Percentiles rank a stretch among this genome's conserved stretches.
Evolutionary conservation across 2,797 vertebrate species (phyloP).

Genomic region (Phoeniculus purpureus): DNA sequence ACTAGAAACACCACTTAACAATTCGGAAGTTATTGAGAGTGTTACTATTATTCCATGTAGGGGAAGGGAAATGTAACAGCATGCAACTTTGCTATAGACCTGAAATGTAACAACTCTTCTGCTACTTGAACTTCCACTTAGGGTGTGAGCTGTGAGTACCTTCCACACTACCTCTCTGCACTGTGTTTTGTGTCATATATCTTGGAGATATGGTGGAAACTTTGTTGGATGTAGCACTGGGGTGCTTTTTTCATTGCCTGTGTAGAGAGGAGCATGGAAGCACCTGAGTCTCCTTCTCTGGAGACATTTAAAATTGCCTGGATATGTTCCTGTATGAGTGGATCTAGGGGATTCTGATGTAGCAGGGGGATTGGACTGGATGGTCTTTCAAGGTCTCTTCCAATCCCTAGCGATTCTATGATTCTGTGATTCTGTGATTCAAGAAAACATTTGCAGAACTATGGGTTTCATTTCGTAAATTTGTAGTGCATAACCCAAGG

Average conservation of each 20-base stretch:
- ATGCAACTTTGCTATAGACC: background rate
- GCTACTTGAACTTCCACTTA: background rate
- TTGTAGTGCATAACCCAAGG: background rate
- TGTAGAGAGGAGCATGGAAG: too few relatives aligned
- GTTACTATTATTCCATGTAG: background rate
- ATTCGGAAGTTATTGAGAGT: background rate
- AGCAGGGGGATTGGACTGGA: too few relatives aligned
- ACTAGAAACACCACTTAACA: background rate
- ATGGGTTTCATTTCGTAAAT: background rate
- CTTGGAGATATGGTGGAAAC: background rate
- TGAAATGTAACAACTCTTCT: background rate
- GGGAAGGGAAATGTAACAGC: background rate
- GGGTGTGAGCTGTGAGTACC: background rate
- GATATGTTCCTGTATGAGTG: too few relatives aligned
- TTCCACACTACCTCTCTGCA: fast-evolving
- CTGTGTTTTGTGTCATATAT: background rate
- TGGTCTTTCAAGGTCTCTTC: too few relatives aligned
- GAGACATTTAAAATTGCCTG: too few relatives aligned
- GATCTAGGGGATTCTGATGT: too few relatives aligned
- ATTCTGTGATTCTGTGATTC: too few relatives aligned
- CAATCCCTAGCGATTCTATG: too few relatives aligned
- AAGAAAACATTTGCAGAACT: background rate
- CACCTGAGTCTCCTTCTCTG: too few relatives aligned
- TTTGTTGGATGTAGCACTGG: background rate
- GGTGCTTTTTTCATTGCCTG: background rate